These are phyloP conservation scores for Temnopleurus reevesii DNA, from an alignment of 53 echinoderm and acorn worm genomes.

Conservation along the genomic window DNA sequence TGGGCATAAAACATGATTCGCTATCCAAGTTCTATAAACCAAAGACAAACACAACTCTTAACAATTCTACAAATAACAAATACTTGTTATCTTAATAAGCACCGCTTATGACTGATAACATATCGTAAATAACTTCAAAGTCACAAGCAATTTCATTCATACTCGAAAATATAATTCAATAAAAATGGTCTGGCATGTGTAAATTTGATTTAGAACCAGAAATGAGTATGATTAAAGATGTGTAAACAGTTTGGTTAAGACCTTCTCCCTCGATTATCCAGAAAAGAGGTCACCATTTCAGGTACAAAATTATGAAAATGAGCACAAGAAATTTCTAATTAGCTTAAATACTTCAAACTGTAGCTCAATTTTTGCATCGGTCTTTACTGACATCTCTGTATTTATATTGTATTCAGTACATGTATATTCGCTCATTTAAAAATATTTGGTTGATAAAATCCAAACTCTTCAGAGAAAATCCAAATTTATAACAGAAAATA, in stretches of 20 bases:
- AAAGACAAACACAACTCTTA: background rate
- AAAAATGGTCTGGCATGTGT: background rate
- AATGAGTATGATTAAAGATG: background rate
- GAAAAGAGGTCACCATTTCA: background rate
- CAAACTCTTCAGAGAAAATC: too few species aligned
- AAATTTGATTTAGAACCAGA: slow-evolving; percentile 37
- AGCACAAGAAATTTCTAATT: background rate
- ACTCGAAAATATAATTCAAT: background rate
- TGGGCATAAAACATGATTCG: background rate
- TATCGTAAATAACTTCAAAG: slow-evolving; percentile 11
- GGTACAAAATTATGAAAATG: background rate
- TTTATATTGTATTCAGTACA: too few species aligned
- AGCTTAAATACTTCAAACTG: background rate
- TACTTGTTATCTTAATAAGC: background rate
- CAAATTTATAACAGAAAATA: too few species aligned
- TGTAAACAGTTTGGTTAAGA: slow-evolving; percentile 18
- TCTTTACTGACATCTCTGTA: background rate
- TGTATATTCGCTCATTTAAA: too few species aligned
- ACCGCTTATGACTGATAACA: background rate
- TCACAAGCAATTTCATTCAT: background rate
- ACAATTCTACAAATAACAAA: background rate
- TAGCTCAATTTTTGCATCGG: background rate
- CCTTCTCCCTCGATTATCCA: background rate
- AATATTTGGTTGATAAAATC: too few species aligned
- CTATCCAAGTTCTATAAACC: background rate